Conservation (phyloP, 1,140 invertebrate genomes). For the Eciton burchellii region DNA sequence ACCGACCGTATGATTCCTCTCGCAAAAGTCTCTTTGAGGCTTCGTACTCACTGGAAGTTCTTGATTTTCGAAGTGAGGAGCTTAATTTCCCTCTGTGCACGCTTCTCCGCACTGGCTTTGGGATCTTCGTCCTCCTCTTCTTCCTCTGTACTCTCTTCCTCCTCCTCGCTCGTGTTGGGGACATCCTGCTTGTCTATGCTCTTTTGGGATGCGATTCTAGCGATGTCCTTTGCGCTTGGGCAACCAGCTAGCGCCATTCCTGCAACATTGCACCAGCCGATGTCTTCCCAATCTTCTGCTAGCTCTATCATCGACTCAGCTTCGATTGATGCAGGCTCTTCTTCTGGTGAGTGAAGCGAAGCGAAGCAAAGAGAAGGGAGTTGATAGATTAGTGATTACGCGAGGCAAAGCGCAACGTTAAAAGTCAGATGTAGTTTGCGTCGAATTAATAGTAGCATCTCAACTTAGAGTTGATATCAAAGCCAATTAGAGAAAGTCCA, state of each 20-base stretch:
- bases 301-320: conserved; percentile 79
- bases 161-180: conserved; percentile 86
- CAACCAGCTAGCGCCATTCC: conserved; percentile 85
- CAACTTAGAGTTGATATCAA: conserved; percentile 2
- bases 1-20: background rate
- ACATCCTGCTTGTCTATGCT: conserved; percentile 80
- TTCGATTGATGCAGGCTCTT: conserved; percentile 46
- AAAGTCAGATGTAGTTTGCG: background rate
- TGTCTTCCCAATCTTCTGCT: conserved; percentile 77
- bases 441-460: background rate
- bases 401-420: background rate
- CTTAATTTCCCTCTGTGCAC: conserved; percentile 90
- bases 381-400: conserved; percentile 52
- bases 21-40: background rate
- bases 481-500: conserved; percentile 2
- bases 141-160: conserved; percentile 87
- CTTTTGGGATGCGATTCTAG: conserved; percentile 83
- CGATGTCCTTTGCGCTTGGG: conserved; percentile 84
- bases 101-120: conserved; percentile 84
- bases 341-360: conserved; percentile 65
- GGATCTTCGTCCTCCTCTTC: conserved; percentile 89
- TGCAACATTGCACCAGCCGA: conserved; percentile 82
- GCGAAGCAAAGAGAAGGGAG: conserved; percentile 60
- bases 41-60: conserved; percentile 87
- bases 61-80: conserved; percentile 92